These are phyloP conservation scores for Phycodurus eques DNA, from an alignment of 2,113 vertebrate genomes.

Conservation along the genomic window DNA sequence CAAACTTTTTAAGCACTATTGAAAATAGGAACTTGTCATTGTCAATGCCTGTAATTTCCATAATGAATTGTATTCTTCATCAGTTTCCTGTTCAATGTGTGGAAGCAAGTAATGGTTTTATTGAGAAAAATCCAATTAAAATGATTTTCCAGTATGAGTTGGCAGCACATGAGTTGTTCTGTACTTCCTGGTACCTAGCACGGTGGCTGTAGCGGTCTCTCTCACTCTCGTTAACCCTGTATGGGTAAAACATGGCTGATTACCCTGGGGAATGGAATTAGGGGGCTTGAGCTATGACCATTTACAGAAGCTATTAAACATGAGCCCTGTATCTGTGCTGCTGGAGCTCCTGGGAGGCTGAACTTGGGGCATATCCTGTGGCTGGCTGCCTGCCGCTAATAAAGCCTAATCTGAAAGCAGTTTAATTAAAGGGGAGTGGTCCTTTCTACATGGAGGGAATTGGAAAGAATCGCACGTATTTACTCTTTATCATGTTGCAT, in stretches of 20 bases:
- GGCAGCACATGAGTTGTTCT: conserved; percentile 14
- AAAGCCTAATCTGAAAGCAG: conserved; percentile 70
- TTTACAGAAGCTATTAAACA: conserved; percentile 80
- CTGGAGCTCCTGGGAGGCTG: conserved; percentile 64
- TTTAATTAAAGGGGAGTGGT: conserved; percentile 74
- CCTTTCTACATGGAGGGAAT: conserved; percentile 52
- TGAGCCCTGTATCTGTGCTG: conserved; percentile 67
- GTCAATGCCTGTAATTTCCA: not conserved
- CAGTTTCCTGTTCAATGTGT: conserved; percentile 57
- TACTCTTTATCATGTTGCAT: conserved; percentile 70
- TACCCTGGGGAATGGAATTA: conserved; percentile 74
- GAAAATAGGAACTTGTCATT: not conserved
- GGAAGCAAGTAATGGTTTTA: conserved; percentile 29
- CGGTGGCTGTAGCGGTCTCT: conserved; percentile 21
- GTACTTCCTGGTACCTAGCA: conserved; percentile 29
- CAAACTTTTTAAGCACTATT: not conserved
- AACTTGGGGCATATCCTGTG: conserved; percentile 71
- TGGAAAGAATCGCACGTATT: conserved; percentile 67
- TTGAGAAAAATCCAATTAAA: conserved; percentile 54
- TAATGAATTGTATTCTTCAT: conserved; percentile 48
- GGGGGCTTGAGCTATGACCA: conserved; percentile 72
- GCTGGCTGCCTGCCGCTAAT: conserved; percentile 66
- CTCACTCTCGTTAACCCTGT: conserved; percentile 51
- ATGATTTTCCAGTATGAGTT: conserved; percentile 36
- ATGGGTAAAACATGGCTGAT: conserved; percentile 71